Evolutionary conservation across 2,797 vertebrate species (phyloP).

Genomic region (Acanthurus lineatus): DNA sequence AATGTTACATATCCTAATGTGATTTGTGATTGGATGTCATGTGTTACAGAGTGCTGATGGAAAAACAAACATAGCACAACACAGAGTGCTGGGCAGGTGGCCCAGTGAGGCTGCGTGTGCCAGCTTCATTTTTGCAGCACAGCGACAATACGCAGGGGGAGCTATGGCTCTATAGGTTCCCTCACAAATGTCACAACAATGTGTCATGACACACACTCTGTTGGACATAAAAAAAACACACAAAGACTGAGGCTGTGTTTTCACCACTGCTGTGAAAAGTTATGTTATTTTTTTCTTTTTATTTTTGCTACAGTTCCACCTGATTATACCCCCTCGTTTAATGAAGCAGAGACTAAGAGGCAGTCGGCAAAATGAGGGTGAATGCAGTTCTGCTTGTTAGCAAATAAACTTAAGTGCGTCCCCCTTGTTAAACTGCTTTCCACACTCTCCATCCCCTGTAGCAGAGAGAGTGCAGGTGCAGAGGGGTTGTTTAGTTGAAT

Average conservation of each 20-base stretch:
- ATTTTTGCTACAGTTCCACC: not conserved
- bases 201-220: conserved; percentile 22
- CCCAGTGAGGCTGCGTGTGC: conserved; percentile 35
- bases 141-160: conserved; percentile 61
- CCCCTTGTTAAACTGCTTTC: no score
- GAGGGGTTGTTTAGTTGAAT: no score
- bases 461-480: no score
- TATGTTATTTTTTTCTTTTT: not conserved
- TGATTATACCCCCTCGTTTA: not conserved
- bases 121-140: conserved; percentile 45
- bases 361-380: not conserved
- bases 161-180: conserved; percentile 50
- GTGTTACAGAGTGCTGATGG: conserved; percentile 32
- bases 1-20: conserved; percentile 11
- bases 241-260: not conserved
- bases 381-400: no score
- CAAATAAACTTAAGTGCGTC: no score
- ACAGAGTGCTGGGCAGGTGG: conserved; percentile 39
- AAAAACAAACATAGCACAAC: conserved; percentile 11
- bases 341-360: not conserved
- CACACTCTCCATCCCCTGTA: no score
- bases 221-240: no score
- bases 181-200: conserved; percentile 21
- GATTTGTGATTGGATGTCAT: conserved; percentile 19
- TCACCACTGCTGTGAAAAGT: not conserved